Base-by-base conservation (phyloP, 2,113 vertebrate genomes). In the Oreotrochilus melanogaster region DNA sequence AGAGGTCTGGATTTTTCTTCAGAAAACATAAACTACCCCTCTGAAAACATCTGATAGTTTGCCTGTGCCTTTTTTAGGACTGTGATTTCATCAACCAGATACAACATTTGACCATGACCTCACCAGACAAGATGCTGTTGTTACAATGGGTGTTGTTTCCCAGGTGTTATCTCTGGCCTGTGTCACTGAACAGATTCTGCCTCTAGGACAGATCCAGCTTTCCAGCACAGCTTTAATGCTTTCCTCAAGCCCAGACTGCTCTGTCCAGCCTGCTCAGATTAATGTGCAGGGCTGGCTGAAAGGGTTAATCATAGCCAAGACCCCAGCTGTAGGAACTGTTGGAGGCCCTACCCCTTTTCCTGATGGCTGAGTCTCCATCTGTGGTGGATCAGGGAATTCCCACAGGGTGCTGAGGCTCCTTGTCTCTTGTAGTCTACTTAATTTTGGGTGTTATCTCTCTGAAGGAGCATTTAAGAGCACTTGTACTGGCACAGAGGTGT, bases 351-450 rank as follows among this genome's bases (percentile, higher is more conserved):
- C 43, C 43, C 39, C 25, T 54, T 72, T 57, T 91, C 72, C 84
- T 89, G 65, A 33, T 87, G 89, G 39, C 85, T 81, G 57, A 14
- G 14, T 64, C n/a, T 64, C 89, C 81, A 53, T 87, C 92, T 94
- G 78, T 67, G 70, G 16, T 43, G 87, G 88, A 64, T 89, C 66
- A 78, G 35, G 37, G 57, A 78, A 85, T 94, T 85, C 93, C 87
- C 92, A 30, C 12, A 48, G 81, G 87, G 27, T 35, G 64, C 21
- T n/a, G 43, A 91, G 70, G 28, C 47, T 86, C 91, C 23, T 30
- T 62, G 31, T 67, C 60, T 45, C 62, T 56, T 64, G 74, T 57
- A 82, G 53, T 47, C 30, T 35, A 6, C 75, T 43, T 62, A 17
- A 14, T 24, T 64, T 74, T 39, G n/a, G 35, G 69, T 18, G 11